phyloP scores from a whole-genome alignment of 92 coral and sea anemone genomes.

The Metridium senile region DNA sequence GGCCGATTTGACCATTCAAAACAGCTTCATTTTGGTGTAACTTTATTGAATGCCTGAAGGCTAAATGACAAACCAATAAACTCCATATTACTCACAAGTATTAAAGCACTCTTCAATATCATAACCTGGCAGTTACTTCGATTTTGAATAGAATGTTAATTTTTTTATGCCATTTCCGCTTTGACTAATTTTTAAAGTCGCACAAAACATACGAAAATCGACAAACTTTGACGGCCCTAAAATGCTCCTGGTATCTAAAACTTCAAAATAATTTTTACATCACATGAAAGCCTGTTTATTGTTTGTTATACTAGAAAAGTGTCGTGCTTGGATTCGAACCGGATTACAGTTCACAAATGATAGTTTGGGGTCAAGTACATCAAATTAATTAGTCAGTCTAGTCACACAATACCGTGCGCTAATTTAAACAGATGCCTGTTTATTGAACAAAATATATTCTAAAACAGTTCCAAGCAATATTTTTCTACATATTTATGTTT shows the following conservation, averaged over 20 bases:
- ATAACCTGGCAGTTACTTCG: background rate
- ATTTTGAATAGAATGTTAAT: no score
- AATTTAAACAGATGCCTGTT: background rate
- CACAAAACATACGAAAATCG: background rate
- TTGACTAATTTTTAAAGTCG: background rate
- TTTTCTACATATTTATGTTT: background rate
- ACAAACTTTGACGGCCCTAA: background rate
- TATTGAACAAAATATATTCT: no score
- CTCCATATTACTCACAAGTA: background rate
- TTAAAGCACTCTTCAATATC: background rate
- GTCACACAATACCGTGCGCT: background rate
- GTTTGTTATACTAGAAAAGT: background rate
- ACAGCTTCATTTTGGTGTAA: background rate
- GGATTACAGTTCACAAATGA: background rate
- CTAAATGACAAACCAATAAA: background rate
- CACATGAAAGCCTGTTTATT: background rate
- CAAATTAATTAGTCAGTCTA: background rate
- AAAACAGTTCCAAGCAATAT: no score
- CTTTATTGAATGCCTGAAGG: background rate
- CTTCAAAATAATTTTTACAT: background rate
- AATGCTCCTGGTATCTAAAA: background rate
- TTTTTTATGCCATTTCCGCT: background rate
- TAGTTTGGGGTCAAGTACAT: background rate
- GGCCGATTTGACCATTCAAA: background rate
- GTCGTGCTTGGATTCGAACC: background rate